Percentiles rank a stretch among this genome's conserved stretches.
Conservation (phyloP, 2,113 vertebrate species). For the Anser cygnoides region DNA sequence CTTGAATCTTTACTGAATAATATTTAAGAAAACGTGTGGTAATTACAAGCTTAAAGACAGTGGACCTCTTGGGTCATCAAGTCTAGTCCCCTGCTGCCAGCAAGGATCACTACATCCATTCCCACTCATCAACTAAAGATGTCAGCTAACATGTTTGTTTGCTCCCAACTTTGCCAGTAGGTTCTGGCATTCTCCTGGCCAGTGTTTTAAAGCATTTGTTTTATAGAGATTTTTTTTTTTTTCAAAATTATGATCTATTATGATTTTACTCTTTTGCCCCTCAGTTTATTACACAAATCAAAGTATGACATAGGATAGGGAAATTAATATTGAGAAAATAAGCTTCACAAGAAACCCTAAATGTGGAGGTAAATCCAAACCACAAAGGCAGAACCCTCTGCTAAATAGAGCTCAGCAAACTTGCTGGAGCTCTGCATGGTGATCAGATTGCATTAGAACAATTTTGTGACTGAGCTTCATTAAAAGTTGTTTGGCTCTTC, state of each 20-base stretch:
- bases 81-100: not conserved
- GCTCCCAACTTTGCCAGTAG: not conserved
- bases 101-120: not conserved
- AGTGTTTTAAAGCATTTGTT: not conserved
- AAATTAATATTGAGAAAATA: not conserved
- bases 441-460: not conserved
- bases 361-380: not conserved
- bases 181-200: not conserved
- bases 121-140: not conserved
- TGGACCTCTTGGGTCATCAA: not conserved
- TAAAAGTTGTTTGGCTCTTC: not conserved
- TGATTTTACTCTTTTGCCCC: not conserved
- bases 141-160: not conserved
- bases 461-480: not conserved
- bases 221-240: not conserved
- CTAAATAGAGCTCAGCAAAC: not conserved
- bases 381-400: fast-evolving
- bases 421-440: not conserved
- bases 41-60: not conserved
- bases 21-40: not conserved
- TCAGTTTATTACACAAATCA: not conserved
- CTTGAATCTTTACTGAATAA: not conserved
- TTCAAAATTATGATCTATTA: not conserved
- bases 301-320: not conserved
- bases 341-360: not conserved